Evolutionary conservation across 2,797 vertebrate genomes (phyloP).

Genomic region (Eidolon dupreanum): DNA sequence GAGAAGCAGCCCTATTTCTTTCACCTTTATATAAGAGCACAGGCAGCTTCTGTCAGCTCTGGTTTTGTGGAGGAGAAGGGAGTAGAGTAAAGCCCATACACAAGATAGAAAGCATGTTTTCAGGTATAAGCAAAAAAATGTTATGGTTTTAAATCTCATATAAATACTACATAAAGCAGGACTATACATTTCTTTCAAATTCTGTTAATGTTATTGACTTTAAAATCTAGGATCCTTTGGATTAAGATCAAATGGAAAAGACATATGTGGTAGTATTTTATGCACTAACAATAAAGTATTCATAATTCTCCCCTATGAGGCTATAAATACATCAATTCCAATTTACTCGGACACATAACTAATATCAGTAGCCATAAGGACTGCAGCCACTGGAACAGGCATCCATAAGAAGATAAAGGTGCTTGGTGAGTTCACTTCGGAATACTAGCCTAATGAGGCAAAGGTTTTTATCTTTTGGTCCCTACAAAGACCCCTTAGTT

Average conservation of each 20-base stretch:
- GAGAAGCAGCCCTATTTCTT: constrained; percentile 65
- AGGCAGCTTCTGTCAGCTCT: constrained; percentile 33
- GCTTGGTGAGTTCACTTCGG: background rate
- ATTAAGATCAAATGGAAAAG: constrained; percentile 27
- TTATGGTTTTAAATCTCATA: constrained; percentile 33
- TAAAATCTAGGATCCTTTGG: background rate
- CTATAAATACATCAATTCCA: constrained; percentile 17
- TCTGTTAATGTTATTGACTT: constrained; percentile 37
- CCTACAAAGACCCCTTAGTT: background rate
- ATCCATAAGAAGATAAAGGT: background rate
- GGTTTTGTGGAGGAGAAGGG: background rate
- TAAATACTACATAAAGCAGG: background rate
- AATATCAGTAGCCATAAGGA: background rate
- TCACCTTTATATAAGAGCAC: constrained; percentile 51
- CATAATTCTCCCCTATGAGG: background rate
- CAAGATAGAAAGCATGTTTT: background rate
- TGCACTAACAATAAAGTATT: background rate
- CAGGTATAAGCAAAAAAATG: background rate
- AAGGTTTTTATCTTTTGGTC: background rate
- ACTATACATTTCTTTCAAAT: background rate
- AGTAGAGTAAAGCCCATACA: background rate
- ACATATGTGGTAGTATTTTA: background rate
- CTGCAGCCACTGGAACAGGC: background rate
- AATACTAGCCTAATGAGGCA: background rate
- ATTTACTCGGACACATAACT: background rate